These are phyloP conservation scores for Mesembrinibis cayennensis DNA, from an alignment of 2,113 vertebrate species.

Conservation along the genomic window DNA sequence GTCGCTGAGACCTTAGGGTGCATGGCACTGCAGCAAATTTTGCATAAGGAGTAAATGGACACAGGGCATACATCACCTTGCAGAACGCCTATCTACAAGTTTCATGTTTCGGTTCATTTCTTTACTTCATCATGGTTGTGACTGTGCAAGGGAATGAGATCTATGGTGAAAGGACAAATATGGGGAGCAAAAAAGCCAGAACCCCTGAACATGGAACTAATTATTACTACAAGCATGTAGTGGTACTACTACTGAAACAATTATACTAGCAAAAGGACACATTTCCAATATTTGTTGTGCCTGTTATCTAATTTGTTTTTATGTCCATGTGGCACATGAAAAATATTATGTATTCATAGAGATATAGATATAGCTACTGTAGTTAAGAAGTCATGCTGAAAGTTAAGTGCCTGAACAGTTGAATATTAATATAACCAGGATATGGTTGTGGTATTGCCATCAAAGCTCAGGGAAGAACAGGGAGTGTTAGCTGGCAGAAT, in stretches of 20 bases:
- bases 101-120: background rate
- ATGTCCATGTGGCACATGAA: background rate
- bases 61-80: background rate
- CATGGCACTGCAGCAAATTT: background rate
- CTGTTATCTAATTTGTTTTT: background rate
- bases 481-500: background rate
- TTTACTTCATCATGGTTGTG: background rate
- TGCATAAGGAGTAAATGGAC: background rate
- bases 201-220: background rate
- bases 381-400: background rate
- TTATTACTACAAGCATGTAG: background rate
- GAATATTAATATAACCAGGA: background rate
- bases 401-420: background rate
- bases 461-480: background rate
- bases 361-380: background rate
- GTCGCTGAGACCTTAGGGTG: background rate
- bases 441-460: background rate
- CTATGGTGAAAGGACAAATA: background rate
- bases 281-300: background rate
- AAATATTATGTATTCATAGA: background rate
- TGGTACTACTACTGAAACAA: background rate
- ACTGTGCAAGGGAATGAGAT: background rate
- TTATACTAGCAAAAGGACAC: background rate
- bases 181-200: background rate
- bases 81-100: background rate